Evolutionary conservation across 2,888 invertebrate genomes (phyloP), one percentile per base, ranked within the genome.

Genomic region (Bursaphelenchus okinawaensis): DNA sequence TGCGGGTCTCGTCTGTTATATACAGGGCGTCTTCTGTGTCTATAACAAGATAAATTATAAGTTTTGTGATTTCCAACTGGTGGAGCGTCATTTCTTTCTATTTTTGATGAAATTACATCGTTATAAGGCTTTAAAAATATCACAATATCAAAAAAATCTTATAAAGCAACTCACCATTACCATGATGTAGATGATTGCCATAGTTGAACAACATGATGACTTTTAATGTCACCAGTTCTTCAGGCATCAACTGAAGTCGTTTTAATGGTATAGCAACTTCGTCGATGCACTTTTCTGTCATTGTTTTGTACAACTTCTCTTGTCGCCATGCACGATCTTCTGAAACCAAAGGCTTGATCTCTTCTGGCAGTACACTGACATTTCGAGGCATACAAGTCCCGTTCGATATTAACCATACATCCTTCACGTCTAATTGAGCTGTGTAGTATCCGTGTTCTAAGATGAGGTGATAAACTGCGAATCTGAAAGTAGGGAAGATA

Each of bases 401-500:
- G 60, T 79, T 78, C 2, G 79, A 73, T 27, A 77, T 76, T 20
- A 79, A 59, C 77, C 77, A 79, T 12, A 78, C 77, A 26, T 63
- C 63, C 20, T 55, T 50, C 12, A 71, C 72, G 40, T 70, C 62
- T 16, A 66, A 50, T 40, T 69, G 68, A 8, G 81, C 81, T 20
- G 81, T 81, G 64, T 74, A 79, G 63, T 75, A 79, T 29, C 81
- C 81, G 61, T 77, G 75, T 56, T 81, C 81, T 20, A 81, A 62
- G 40, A 81, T 69, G 24, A 78, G 63, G 59, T 78, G 73, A 54
- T 76, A 69, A 40, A 80, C 72, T 4, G 81, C 81, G 66, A 76
- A 80, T 60, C 72, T 70, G 57, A 50, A 65, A n/a, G 19, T n/a
- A n/a, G n/a, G n/a, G n/a, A n/a, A n/a, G n/a, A n/a, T n/a, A n/a